These are phyloP conservation scores for Strix uralensis DNA, from an alignment of 2,113 vertebrate species.

Conservation along the genomic window DNA sequence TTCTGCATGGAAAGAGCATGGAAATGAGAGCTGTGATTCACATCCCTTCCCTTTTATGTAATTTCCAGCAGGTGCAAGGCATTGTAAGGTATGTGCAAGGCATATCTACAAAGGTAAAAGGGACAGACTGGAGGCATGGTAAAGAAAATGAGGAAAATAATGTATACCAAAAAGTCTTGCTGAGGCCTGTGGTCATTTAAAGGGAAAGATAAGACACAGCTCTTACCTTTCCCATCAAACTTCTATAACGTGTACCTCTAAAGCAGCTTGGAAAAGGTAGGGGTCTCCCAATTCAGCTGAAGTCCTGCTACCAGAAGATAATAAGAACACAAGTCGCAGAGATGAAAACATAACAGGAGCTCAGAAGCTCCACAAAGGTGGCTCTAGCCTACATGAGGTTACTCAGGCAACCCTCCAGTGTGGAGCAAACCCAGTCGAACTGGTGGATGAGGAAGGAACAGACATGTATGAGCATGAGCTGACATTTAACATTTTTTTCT, in stretches of 20 bases:
- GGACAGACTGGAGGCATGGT: fast-evolving
- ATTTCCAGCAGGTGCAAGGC: neutral
- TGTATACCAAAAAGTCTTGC: neutral
- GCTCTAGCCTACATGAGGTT: neutral
- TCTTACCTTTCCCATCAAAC: neutral
- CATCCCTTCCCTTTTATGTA: neutral
- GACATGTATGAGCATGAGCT: neutral
- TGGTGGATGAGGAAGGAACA: neutral
- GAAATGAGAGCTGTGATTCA: neutral
- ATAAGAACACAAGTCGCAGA: neutral
- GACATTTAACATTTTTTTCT: neutral
- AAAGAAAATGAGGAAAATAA: neutral
- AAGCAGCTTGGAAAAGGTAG: neutral
- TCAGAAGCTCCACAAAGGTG: fast-evolving
- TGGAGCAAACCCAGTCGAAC: neutral
- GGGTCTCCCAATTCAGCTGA: neutral
- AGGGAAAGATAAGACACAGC: neutral
- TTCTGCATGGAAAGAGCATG: neutral
- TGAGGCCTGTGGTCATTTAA: neutral
- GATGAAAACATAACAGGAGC: neutral
- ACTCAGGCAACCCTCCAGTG: neutral
- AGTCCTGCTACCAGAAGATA: neutral
- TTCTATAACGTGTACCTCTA: neutral
- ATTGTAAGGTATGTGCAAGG: neutral
- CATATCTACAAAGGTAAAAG: neutral